Evolutionary conservation across 2,888 invertebrate genomes (phyloP), one percentile per base, ranked within the genome.

Genomic region (Ptilodon capucinus): DNA sequence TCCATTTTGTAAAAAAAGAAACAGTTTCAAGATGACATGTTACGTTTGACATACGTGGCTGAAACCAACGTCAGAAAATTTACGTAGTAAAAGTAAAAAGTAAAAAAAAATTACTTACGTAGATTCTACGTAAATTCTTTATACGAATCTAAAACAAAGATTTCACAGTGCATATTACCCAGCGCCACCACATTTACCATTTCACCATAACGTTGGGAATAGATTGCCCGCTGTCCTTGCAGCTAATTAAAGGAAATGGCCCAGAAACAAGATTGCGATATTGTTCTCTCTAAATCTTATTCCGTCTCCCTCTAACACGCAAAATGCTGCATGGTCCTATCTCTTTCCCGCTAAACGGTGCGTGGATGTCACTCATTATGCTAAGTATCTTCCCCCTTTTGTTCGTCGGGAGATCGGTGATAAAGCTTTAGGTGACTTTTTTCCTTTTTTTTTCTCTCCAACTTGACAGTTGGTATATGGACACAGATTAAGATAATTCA

Each of bases 241-340:
- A 73, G 86, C 91, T 91, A 91, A 91, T 91, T 91, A 91, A 91
- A 86, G 86, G 83, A 90, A 91, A 91, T 91, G 91, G 91, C 74
- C 89, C 75, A 90, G 91, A 91, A 91, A 91, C 91, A 91, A 91
- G 91, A 91, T 91, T 91, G 91, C 83, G 90, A 87, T 89, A 91
- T 91, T 91, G 91, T 91, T 83, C 86, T 84, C 84, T 75, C 74
- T 73, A 76, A 80, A 81, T 68, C 68, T 65, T 54, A 53, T 28
- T 2, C 74, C 46, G 0, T 81, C 84, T 44, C 67, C 43, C 32
- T 84, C 79, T 19, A 23, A 42, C 72, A 2, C 13, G 0, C 0
- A 0, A 0, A 2, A 1, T 18, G 4, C 6, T 16, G 1, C 0
- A 60, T 79, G 51, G 6, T 4, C 1, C 61, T 41, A 1, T 84